phyloP scores from a whole-genome alignment of 2,113 vertebrate species.

The Procavia capensis region DNA sequence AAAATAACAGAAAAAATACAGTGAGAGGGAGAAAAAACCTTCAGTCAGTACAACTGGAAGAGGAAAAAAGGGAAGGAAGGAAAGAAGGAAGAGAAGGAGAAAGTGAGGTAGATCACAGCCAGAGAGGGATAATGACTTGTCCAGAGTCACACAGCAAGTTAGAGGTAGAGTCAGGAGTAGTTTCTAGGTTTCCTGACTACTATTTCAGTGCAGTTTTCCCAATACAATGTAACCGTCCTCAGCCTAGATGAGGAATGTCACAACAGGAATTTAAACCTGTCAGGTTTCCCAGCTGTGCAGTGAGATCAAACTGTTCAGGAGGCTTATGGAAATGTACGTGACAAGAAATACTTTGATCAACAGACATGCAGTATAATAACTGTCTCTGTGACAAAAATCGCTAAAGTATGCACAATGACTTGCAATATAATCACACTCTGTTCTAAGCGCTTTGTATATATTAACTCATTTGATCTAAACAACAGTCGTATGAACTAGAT shows the following conservation, averaged over 20 bases:
- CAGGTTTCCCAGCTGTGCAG: not conserved
- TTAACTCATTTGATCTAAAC: not conserved
- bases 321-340: not conserved
- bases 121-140: not conserved
- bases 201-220: too few relatives aligned
- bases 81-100: too few relatives aligned
- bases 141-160: not conserved
- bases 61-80: not conserved
- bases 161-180: not conserved
- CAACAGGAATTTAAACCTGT: not conserved
- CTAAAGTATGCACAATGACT: not conserved
- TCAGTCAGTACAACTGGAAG: not conserved
- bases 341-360: not conserved
- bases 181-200: not conserved
- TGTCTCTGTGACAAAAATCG: not conserved
- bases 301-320: not conserved
- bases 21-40: not conserved
- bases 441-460: not conserved
- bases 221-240: accelerated
- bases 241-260: not conserved
- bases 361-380: not conserved
- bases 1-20: not conserved
- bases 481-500: accelerated
- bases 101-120: not conserved
- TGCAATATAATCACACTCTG: accelerated